Evolutionary conservation across 2,797 vertebrate genomes (phyloP), one percentile per base, ranked within the genome.

Genomic region (Sebastes nivosus): DNA sequence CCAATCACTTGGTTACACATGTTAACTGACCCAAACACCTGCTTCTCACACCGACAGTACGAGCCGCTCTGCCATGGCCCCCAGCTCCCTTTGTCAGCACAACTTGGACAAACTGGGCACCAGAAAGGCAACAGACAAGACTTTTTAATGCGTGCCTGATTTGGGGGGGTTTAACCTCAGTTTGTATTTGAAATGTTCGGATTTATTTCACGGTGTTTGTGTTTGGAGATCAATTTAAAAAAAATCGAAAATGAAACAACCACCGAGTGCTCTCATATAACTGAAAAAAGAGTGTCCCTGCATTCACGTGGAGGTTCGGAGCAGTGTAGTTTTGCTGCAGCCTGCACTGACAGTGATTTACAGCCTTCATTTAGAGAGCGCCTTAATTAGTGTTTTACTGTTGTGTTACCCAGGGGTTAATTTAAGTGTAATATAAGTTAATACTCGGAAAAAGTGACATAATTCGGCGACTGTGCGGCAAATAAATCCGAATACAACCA

Each of bases 311-410:
- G 86, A 87, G 79, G 66, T 66, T 87, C 70, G 71, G 76, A 89
- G 85, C 67, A 74, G 76, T 82, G 77, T 76, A 61, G 72, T 74
- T 67, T 67, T 71, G 74, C 82, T 86, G 57, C 82, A 80, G 74
- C 30, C 81, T 58, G 72, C 66, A 38, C 72, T 83, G 81, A 77
- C 80, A 88, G 80, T 87, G 93, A 95, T 94, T 94, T 92, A 92
- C 86, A 90, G 50, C 90, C 82, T 93, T 94, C 88, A 92, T 95
- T 95, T 94, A 89, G 90, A 93, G 84, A 87, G 82, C 76, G 82
- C 86, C 85, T 93, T 95, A 94, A 95, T 94, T 95, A 95, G 87
- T 92, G 90, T 94, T 94, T 94, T 95, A 90, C 85, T 91, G 93
- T 94, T 81, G 85, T 77, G 75, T 89, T 87, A 75, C 86, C 82